These are phyloP conservation scores for Anastrepha obliqua DNA, from an alignment of 1,140 invertebrate genomes.

Conservation along the genomic window DNA sequence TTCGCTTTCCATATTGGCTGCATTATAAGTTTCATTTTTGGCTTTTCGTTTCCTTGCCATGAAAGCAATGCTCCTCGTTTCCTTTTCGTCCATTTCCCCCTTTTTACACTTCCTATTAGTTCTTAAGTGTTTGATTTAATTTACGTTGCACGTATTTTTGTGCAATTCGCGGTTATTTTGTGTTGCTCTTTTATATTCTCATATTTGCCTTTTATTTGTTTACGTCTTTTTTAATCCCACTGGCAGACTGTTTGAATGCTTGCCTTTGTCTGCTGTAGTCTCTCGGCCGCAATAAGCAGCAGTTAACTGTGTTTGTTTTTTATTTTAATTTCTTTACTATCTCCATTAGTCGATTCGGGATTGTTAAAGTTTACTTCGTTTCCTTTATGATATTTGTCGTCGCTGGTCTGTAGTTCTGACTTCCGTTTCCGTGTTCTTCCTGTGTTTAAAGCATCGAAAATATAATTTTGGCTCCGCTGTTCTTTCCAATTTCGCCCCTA, in stretches of 20 bases:
- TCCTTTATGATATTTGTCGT: conserved; percentile 11
- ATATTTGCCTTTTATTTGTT: conserved; percentile 2
- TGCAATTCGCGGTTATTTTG: conserved; percentile 38
- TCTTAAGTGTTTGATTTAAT: conserved; percentile 39
- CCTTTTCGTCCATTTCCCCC: not conserved
- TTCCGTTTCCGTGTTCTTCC: not conserved
- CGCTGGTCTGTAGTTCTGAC: not conserved
- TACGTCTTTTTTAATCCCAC: not conserved
- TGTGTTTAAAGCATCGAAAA: not conserved
- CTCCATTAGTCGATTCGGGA: not conserved
- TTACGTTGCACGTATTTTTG: not conserved
- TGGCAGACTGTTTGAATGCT: conserved; percentile 23
- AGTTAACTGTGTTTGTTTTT: not conserved
- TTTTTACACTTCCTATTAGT: not conserved
- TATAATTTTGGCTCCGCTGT: not conserved
- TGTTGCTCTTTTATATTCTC: not conserved
- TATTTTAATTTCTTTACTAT: not conserved
- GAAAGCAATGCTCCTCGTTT: too few relatives aligned
- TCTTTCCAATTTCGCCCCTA: not conserved
- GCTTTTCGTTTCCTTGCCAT: not conserved
- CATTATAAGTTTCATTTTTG: not conserved
- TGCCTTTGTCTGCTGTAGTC: not conserved
- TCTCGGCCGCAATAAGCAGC: not conserved
- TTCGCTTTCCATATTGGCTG: not conserved
- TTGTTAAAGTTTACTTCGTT: not conserved